phyloP scores from a whole-genome alignment of 2,888 invertebrate genomes.

The Charanyca ferruginea region DNA sequence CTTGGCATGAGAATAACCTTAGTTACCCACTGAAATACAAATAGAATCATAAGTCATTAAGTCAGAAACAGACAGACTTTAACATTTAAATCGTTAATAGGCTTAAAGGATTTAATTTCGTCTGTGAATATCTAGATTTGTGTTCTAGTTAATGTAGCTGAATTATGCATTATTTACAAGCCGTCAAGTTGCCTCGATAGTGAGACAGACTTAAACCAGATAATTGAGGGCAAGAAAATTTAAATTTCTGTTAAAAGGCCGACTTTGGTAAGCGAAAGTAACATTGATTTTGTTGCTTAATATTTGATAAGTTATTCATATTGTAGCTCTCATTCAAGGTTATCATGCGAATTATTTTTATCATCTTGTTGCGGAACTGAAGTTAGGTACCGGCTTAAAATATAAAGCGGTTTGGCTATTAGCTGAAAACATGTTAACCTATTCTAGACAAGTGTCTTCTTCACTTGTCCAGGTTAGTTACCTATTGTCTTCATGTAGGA shows the following conservation, averaged over 20 bases:
- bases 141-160: constrained; percentile 40
- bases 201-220: constrained; percentile 29
- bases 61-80: constrained; percentile 4
- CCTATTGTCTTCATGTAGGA: too few species aligned
- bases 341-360: constrained; percentile 15
- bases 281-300: constrained; percentile 31
- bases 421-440: background rate
- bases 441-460: too few species aligned
- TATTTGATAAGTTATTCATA: constrained; percentile 29
- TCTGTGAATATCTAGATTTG: constrained; percentile 35
- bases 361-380: background rate
- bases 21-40: constrained; percentile 1
- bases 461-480: too few species aligned
- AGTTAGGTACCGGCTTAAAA: constrained; percentile 1
- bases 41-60: background rate
- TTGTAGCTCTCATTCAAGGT: constrained; percentile 15
- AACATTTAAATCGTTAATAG: constrained; percentile 25
- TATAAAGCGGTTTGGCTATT: background rate
- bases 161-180: constrained; percentile 56
- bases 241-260: constrained; percentile 37
- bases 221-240: constrained; percentile 31
- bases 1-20: background rate
- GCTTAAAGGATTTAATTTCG: constrained; percentile 27
- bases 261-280: constrained; percentile 25
- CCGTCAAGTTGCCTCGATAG: constrained; percentile 41